Conservation (phyloP, 2,797 vertebrate species). For the Trachurus trachurus region DNA sequence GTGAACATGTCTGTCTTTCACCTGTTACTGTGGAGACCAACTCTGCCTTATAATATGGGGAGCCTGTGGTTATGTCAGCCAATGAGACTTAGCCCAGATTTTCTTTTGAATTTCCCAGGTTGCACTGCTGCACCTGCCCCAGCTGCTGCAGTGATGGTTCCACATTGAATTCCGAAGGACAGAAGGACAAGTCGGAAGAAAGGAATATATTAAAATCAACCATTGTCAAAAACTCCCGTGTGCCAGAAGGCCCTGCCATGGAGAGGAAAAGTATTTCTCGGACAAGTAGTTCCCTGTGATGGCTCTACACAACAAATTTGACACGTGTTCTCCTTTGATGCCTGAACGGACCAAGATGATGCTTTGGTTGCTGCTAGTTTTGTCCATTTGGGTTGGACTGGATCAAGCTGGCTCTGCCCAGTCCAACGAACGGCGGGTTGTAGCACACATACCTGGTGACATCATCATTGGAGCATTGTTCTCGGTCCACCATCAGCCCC, state of each 20-base stretch:
- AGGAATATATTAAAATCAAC: slow-evolving; percentile 32
- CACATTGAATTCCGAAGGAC: slow-evolving; percentile 47
- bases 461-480: slow-evolving; percentile 98
- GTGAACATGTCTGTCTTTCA: slow-evolving; percentile 58
- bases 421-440: slow-evolving; percentile 93
- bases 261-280: slow-evolving; percentile 50
- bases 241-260: slow-evolving; percentile 60
- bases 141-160: slow-evolving; percentile 54
- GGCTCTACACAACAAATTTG: slow-evolving; percentile 4
- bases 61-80: slow-evolving; percentile 42
- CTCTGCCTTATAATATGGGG: slow-evolving; percentile 46
- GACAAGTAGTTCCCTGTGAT: slow-evolving; percentile 63
- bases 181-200: slow-evolving; percentile 31
- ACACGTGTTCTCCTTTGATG: slow-evolving; percentile 41
- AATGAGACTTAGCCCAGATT: slow-evolving; percentile 49
- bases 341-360: slow-evolving; percentile 60
- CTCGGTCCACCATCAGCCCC: slow-evolving; percentile 98
- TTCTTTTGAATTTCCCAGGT: slow-evolving; percentile 64
- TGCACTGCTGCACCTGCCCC: slow-evolving; percentile 49
- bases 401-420: slow-evolving; percentile 85
- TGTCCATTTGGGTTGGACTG: slow-evolving; percentile 88
- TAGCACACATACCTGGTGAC: slow-evolving; percentile 96
- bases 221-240: slow-evolving; percentile 27
- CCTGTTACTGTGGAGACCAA: slow-evolving; percentile 63
- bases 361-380: slow-evolving; percentile 86